A percentile compares a stretch with the other conserved stretches of the same genome.
phyloP scores from a whole-genome alignment of 2,113 vertebrate genomes.

The Mohoua ochrocephala region DNA sequence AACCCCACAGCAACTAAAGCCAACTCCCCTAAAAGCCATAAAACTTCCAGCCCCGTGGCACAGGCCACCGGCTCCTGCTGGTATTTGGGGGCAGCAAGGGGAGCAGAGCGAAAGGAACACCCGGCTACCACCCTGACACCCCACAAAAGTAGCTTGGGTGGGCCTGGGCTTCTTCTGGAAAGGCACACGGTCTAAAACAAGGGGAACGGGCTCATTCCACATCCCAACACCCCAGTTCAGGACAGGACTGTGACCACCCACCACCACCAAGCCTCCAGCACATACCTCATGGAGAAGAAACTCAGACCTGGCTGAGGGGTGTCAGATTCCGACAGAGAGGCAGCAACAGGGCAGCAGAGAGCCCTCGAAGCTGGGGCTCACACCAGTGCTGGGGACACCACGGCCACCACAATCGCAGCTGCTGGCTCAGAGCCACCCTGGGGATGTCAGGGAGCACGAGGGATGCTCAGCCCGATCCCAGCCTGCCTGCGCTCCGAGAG shows the following conservation, averaged over 20 bases:
- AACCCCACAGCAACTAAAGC: neutral
- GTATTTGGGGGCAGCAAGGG: fast-evolving
- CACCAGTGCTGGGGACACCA: neutral
- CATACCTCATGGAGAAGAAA: neutral
- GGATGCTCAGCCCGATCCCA: neutral
- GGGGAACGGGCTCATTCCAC: neutral
- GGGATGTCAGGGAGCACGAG: neutral
- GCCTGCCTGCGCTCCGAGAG: neutral
- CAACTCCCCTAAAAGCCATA: neutral
- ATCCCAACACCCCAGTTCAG: neutral
- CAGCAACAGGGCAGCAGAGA: neutral
- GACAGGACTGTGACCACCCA: neutral
- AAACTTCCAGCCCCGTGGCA: neutral
- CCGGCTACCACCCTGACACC: fast-evolving
- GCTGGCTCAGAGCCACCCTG: neutral
- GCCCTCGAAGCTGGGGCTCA: neutral
- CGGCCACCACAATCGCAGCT: neutral
- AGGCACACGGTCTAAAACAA: neutral
- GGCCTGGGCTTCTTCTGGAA: neutral
- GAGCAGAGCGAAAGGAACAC: neutral
- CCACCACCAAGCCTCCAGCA: neutral
- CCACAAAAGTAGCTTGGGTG: neutral
- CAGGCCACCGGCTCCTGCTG: fast-evolving
- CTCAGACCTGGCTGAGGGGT: neutral
- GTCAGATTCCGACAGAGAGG: neutral